A percentile compares a stretch with the other conserved stretches of the same genome.
Conservation (phyloP, 2,113 vertebrate genomes). For the Leucopternis melanops region DNA sequence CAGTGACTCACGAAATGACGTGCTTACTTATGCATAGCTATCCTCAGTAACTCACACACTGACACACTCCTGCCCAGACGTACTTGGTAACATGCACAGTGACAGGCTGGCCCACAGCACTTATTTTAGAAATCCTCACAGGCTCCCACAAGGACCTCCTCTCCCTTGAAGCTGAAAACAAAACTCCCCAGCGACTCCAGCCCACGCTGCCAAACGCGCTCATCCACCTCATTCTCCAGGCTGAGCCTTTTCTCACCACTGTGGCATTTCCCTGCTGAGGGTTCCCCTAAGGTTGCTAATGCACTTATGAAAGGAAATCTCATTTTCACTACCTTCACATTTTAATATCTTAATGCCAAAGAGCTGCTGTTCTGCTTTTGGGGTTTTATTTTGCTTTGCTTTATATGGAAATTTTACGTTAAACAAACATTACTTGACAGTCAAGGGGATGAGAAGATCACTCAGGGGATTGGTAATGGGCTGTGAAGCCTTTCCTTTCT, state of each 20-base stretch:
- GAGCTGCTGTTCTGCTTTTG: neutral
- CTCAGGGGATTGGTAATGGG: conserved; percentile 5
- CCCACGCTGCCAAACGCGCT: neutral
- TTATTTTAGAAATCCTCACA: neutral
- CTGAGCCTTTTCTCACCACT: neutral
- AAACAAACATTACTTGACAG: conserved; percentile 27
- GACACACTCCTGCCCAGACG: neutral
- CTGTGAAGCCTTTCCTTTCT: conserved; percentile 37
- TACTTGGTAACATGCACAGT: neutral
- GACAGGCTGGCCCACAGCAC: neutral
- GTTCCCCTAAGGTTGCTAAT: neutral
- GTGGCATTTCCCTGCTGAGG: neutral
- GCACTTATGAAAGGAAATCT: conserved; percentile 1
- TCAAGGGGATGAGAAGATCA: neutral
- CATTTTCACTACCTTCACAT: neutral
- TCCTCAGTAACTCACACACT: neutral
- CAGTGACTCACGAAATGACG: neutral
- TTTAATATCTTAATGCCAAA: neutral
- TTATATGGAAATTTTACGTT: conserved; percentile 21
- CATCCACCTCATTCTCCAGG: neutral
- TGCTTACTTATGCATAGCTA: conserved; percentile 22
- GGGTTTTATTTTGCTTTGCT: conserved; percentile 14
- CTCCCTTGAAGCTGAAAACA: neutral
- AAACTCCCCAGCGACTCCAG: neutral
- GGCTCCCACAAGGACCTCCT: neutral